These are phyloP conservation scores for Heterocephalus glaber DNA, from an alignment of 2,113 vertebrate species.

Conservation along the genomic window DNA sequence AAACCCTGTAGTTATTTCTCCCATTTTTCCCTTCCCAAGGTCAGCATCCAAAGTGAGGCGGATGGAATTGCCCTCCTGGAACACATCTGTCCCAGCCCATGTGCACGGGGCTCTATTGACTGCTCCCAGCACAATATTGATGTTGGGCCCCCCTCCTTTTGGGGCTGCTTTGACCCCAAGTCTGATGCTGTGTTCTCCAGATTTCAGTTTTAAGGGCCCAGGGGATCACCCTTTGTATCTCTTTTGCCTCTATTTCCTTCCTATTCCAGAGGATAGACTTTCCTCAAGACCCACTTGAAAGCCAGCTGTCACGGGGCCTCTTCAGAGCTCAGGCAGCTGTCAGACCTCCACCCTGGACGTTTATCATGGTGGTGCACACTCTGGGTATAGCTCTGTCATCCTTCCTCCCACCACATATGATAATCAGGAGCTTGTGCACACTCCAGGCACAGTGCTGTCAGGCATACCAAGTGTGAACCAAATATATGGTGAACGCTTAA, in stretches of 20 bases:
- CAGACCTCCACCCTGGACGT: neutral
- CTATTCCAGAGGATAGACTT: neutral
- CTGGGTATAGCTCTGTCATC: neutral
- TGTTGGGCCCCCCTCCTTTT: neutral
- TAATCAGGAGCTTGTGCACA: neutral
- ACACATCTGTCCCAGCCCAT: neutral
- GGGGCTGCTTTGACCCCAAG: neutral
- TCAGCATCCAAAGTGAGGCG: neutral
- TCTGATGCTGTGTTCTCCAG: neutral
- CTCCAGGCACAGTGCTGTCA: neutral
- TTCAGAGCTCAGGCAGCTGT: neutral
- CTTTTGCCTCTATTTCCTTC: neutral
- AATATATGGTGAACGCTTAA: neutral
- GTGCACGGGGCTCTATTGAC: neutral
- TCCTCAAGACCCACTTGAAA: neutral
- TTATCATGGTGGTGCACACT: neutral
- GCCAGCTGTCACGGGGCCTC: neutral
- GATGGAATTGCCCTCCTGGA: neutral
- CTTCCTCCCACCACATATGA: neutral
- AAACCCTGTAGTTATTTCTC: neutral
- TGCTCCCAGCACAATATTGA: neutral
- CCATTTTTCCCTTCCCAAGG: neutral
- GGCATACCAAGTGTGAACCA: neutral
- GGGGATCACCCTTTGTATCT: neutral
- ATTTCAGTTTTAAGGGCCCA: neutral